phyloP scores from a whole-genome alignment of 2,113 vertebrate species.

The Calyptommatus sinebrachiatus region DNA sequence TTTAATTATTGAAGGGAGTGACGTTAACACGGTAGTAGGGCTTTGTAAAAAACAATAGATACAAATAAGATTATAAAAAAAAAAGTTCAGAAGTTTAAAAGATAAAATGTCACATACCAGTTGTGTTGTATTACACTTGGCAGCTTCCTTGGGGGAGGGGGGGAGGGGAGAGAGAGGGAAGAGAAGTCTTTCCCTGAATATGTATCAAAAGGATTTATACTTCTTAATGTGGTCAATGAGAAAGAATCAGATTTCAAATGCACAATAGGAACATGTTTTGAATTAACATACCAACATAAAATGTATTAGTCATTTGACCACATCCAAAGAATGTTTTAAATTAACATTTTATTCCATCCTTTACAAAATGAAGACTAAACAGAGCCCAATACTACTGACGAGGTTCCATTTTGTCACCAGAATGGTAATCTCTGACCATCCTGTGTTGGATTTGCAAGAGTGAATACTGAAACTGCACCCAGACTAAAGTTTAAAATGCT shows the following conservation, averaged over 20 bases:
- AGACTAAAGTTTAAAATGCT: too few species aligned
- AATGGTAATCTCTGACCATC: too few species aligned
- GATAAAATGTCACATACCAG: constrained; percentile 40
- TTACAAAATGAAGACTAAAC: too few species aligned
- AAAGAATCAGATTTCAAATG: constrained; percentile 7
- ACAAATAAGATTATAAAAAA: constrained; percentile 51
- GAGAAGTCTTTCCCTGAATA: constrained; percentile 12
- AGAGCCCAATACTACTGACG: constrained; percentile 12
- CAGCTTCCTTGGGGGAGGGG: constrained; percentile 5
- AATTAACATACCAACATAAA: too few species aligned
- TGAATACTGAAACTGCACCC: too few species aligned
- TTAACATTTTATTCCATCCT: too few species aligned
- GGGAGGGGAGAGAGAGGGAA: neutral
- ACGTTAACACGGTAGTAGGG: constrained; percentile 41
- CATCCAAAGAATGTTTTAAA: too few species aligned
- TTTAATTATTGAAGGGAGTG: constrained; percentile 66
- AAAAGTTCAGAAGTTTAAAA: constrained; percentile 24
- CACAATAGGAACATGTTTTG: constrained; percentile 18
- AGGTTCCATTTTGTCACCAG: neutral
- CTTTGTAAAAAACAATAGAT: constrained; percentile 56
- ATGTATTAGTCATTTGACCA: too few species aligned
- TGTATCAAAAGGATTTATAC: neutral
- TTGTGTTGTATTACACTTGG: constrained; percentile 31
- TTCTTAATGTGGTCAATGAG: constrained; percentile 19
- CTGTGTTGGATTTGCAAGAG: too few species aligned